These are phyloP conservation scores for Caenorhabditis sp. DNA, from an alignment of 2,888 invertebrate species.

Conservation along the genomic window DNA sequence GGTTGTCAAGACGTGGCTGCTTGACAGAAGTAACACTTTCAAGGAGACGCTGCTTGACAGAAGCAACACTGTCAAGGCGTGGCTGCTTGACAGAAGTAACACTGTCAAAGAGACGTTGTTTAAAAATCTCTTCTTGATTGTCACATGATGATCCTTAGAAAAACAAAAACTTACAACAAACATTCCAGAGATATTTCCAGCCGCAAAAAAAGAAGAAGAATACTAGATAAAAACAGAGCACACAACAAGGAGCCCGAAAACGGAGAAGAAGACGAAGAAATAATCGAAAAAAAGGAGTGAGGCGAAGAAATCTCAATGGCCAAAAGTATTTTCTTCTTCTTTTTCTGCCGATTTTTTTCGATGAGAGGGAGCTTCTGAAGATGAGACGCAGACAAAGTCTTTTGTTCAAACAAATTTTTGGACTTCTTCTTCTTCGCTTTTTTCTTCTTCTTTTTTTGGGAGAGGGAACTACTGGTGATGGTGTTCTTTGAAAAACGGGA, in stretches of 20 bases:
- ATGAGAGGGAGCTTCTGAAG: neutral
- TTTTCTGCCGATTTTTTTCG: neutral
- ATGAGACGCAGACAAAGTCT: neutral
- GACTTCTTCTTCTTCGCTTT: neutral
- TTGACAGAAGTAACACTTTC: too few species aligned
- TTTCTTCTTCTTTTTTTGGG: neutral
- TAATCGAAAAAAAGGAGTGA: neutral
- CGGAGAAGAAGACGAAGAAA: slow-evolving; percentile 7
- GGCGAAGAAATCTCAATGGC: neutral
- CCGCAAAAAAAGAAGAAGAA: slow-evolving; percentile 16
- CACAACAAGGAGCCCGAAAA: slow-evolving; percentile 4
- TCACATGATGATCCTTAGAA: too few species aligned
- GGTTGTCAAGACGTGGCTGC: too few species aligned
- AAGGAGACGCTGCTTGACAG: too few species aligned
- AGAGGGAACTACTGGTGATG: neutral
- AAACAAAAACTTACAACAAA: slow-evolving; percentile 9
- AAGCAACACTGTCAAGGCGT: too few species aligned
- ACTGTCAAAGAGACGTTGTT: too few species aligned
- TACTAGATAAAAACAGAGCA: slow-evolving; percentile 2
- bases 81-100: too few species aligned
- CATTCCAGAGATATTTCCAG: slow-evolving; percentile 4
- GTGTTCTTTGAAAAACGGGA: neutral
- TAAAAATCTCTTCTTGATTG: too few species aligned
- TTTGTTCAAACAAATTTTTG: neutral
- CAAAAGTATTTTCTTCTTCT: neutral